These are phyloP conservation scores for Sorex fumeus DNA, from an alignment of 2,113 vertebrate species.

Conservation along the genomic window DNA sequence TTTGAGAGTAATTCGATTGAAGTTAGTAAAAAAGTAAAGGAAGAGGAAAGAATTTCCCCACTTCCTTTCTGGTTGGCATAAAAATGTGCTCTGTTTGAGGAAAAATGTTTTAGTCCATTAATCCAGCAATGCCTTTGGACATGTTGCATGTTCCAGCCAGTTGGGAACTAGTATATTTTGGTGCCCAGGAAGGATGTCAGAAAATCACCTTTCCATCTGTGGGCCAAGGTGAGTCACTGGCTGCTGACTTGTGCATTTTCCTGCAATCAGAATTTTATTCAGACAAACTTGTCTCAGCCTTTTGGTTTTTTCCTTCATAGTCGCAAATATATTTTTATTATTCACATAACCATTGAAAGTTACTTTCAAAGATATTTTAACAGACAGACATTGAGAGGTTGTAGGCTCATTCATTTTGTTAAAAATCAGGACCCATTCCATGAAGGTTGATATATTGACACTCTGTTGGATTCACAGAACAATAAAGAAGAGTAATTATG, in stretches of 20 bases:
- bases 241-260: neutral
- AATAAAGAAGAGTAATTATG: neutral
- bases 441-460: neutral
- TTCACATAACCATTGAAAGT: neutral
- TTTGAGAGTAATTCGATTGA: slow-evolving; percentile 11
- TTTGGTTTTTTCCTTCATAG: neutral
- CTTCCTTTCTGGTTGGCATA: slow-evolving; percentile 52
- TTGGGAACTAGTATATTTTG: neutral
- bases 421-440: neutral
- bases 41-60: slow-evolving; percentile 48
- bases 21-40: slow-evolving; percentile 52
- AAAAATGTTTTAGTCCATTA: neutral
- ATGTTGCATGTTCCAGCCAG: neutral
- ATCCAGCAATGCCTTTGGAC: neutral
- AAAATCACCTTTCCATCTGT: slow-evolving; percentile 7
- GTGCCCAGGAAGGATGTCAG: neutral
- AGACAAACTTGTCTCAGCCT: neutral
- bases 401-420: neutral
- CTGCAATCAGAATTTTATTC: slow-evolving; percentile 27
- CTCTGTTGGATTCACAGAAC: neutral
- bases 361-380: neutral
- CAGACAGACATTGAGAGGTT: neutral
- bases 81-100: neutral
- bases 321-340: slow-evolving; percentile 12
- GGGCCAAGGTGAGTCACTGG: neutral